Percentiles rank a stretch among this genome's conserved stretches.
Conservation (phyloP, 2,113 vertebrate species). For the Solenodon paradoxus region DNA sequence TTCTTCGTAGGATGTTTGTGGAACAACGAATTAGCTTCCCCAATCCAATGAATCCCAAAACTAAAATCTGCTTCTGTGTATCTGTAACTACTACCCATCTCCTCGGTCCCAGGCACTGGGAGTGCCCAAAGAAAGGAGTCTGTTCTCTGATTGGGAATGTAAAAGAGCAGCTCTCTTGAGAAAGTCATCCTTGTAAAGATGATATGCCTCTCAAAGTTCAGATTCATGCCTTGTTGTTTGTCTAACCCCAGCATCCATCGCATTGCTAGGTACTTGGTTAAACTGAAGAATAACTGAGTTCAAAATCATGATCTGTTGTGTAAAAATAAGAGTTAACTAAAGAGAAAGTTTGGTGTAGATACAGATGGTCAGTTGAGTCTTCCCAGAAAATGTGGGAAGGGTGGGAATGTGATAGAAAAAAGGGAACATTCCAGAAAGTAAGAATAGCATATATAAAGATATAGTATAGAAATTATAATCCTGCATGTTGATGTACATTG, state of each 20-base stretch:
- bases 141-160: neutral
- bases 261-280: neutral
- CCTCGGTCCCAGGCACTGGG: neutral
- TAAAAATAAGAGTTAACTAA: neutral
- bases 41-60: neutral
- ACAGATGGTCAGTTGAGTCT: neutral
- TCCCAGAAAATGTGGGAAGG: slow-evolving; percentile 18
- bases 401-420: neutral
- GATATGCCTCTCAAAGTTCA: neutral
- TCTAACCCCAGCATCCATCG: neutral
- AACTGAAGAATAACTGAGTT: neutral
- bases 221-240: neutral
- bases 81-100: neutral
- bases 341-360: neutral
- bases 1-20: neutral
- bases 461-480: neutral
- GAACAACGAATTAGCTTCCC: neutral
- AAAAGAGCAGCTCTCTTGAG: neutral
- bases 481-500: neutral
- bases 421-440: slow-evolving; percentile 4
- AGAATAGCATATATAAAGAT: neutral
- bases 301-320: neutral
- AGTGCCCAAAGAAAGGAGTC: neutral
- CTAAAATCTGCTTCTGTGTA: neutral
- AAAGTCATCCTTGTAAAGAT: neutral